These are phyloP conservation scores for Drosophila subobscura DNA, from an alignment of 1,140 invertebrate genomes.

Conservation along the genomic window DNA sequence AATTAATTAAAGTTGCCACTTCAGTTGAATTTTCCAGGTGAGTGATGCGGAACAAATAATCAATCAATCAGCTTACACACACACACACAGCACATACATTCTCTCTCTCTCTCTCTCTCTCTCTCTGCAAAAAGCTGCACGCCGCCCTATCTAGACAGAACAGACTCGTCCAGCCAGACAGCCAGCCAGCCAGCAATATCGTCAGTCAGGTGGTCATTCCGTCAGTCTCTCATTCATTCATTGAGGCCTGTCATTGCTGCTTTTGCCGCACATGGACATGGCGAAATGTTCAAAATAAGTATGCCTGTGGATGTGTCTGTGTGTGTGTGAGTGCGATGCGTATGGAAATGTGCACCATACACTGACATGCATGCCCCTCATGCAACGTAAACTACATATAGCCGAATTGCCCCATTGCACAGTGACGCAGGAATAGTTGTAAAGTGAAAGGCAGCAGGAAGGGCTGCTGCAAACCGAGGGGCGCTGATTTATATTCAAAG, in stretches of 20 bases:
- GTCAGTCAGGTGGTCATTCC: conserved; percentile 29
- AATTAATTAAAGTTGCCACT: conserved; percentile 83
- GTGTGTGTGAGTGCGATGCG: conserved; percentile 34
- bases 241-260: conserved; percentile 61
- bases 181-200: conserved; percentile 31
- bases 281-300: conserved; percentile 79
- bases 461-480: no score
- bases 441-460: not conserved
- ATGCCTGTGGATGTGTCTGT: conserved; percentile 41
- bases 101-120: no score
- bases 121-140: conserved; percentile 49
- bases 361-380: conserved; percentile 32
- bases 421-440: conserved; percentile 10
- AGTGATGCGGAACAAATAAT: conserved; percentile 83
- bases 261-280: conserved; percentile 53
- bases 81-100: conserved; percentile 29
- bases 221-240: conserved; percentile 26
- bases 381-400: conserved; percentile 36
- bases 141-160: conserved; percentile 72
- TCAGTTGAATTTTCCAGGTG: conserved; percentile 83
- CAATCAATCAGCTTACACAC: conserved; percentile 79
- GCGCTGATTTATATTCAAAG: no score
- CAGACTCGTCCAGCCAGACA: conserved; percentile 54
- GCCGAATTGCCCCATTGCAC: conserved; percentile 42
- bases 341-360: conserved; percentile 63